These are phyloP conservation scores for Mustelus asterias DNA, from an alignment of 2,113 vertebrate species.

Conservation along the genomic window DNA sequence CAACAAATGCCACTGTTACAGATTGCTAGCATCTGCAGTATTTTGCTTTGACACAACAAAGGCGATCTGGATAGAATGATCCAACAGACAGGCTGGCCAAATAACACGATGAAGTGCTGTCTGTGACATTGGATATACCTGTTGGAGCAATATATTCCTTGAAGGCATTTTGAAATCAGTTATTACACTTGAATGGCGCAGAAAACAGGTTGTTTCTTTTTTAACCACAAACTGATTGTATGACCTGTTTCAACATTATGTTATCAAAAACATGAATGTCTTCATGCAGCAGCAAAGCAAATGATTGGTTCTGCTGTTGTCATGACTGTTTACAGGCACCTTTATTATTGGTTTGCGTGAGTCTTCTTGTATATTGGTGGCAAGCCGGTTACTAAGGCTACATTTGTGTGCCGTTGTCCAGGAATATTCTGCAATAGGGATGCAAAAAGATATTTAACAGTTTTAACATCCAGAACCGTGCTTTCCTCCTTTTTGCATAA, in stretches of 20 bases:
- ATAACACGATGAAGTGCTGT: neutral
- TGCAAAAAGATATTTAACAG: neutral
- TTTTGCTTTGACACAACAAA: too few relatives aligned
- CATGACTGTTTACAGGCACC: neutral
- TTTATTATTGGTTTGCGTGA: neutral
- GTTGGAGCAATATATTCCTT: neutral
- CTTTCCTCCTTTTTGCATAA: neutral
- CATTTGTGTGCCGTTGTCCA: neutral
- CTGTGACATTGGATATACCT: neutral
- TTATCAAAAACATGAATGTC: neutral
- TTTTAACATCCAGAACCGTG: neutral
- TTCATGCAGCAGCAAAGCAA: neutral
- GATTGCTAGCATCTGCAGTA: too few relatives aligned
- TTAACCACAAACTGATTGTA: neutral
- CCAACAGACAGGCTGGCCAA: neutral
- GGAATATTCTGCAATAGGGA: neutral
- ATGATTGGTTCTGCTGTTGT: slow-evolving; percentile 12
- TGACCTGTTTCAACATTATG: neutral
- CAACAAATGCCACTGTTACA: too few relatives aligned
- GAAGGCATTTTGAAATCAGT: neutral
- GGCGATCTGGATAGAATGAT: neutral
- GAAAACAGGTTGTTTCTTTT: neutral
- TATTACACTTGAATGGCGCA: neutral
- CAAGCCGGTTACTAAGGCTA: neutral
- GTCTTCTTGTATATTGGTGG: neutral